Conservation (phyloP, 2,888 invertebrate species). For the Ligdia adustata region DNA sequence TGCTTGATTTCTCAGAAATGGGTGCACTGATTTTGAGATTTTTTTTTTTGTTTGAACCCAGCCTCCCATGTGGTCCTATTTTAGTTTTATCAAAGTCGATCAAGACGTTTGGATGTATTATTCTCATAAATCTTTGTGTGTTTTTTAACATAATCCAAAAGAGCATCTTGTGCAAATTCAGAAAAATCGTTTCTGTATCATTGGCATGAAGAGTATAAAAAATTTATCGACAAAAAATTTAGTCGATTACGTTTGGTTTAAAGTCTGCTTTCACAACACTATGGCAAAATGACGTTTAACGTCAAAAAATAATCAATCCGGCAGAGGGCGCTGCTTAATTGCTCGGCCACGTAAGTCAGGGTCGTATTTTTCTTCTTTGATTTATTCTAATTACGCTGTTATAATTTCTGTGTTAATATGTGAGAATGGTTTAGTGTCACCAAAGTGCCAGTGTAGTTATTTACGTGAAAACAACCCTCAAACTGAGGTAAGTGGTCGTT, state of each 20-base stretch:
- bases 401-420: constrained; percentile 64
- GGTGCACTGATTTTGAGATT: too few species aligned
- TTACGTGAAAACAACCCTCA: constrained; percentile 56
- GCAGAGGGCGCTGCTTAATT: constrained; percentile 77
- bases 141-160: too few species aligned
- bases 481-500: constrained; percentile 61
- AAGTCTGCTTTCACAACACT: constrained; percentile 30
- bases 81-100: too few species aligned
- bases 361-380: constrained; percentile 76
- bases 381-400: constrained; percentile 66
- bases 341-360: constrained; percentile 83
- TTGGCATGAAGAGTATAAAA: too few species aligned
- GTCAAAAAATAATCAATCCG: constrained; percentile 67
- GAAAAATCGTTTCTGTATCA: too few species aligned
- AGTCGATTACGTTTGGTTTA: constrained; percentile 9
- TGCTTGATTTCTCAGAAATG: too few species aligned
- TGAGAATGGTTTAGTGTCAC: constrained; percentile 69
- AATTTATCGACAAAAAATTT: constrained; percentile 3
- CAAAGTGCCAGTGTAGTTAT: constrained; percentile 58
- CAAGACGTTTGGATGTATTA: too few species aligned
- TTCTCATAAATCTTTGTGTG: too few species aligned
- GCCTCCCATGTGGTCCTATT: too few species aligned
- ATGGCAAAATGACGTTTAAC: constrained; percentile 50
- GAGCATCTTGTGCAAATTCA: too few species aligned
- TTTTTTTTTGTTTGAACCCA: too few species aligned